Percentiles rank a stretch among this genome's conserved stretches.
These are phyloP conservation scores for Bambusicola thoracicus DNA, from an alignment of 2,113 vertebrate species.

Conservation along the genomic window DNA sequence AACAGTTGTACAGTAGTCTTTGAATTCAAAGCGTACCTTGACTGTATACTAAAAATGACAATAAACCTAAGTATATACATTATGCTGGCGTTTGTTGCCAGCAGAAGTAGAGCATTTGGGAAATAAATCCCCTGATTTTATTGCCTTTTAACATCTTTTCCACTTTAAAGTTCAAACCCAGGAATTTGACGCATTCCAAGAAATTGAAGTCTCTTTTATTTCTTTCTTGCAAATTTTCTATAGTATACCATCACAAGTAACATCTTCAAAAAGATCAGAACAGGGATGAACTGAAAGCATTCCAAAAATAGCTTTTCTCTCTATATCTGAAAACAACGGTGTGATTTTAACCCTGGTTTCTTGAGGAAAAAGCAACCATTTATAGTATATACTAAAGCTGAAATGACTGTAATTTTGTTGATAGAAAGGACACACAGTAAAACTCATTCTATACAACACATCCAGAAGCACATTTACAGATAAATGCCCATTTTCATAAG, in stretches of 20 bases:
- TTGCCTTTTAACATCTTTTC: conserved; percentile 75
- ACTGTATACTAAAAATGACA: conserved; percentile 71
- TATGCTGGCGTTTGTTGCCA: conserved; percentile 73
- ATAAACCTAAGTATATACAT: conserved; percentile 72
- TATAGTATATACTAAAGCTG: background rate
- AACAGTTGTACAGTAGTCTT: conserved; percentile 76
- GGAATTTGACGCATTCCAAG: conserved; percentile 69
- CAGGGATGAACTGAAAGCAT: conserved; percentile 64
- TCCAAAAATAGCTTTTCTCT: conserved; percentile 52
- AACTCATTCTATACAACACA: background rate
- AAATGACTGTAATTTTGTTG: background rate
- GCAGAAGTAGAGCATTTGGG: conserved; percentile 68
- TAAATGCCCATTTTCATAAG: background rate
- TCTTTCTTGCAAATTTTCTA: conserved; percentile 71
- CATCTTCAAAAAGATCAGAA: conserved; percentile 54
- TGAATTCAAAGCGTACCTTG: conserved; percentile 71
- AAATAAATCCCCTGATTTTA: conserved; percentile 75
- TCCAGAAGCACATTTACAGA: background rate
- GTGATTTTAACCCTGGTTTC: conserved; percentile 27
- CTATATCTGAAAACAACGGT: conserved; percentile 43
- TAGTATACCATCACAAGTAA: conserved; percentile 50
- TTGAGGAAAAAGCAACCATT: background rate
- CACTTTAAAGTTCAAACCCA: conserved; percentile 70
- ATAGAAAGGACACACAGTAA: background rate
- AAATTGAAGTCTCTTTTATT: conserved; percentile 72